Conservation (phyloP, 2,888 invertebrate species). For the Caenorhabditis sp. region DNA sequence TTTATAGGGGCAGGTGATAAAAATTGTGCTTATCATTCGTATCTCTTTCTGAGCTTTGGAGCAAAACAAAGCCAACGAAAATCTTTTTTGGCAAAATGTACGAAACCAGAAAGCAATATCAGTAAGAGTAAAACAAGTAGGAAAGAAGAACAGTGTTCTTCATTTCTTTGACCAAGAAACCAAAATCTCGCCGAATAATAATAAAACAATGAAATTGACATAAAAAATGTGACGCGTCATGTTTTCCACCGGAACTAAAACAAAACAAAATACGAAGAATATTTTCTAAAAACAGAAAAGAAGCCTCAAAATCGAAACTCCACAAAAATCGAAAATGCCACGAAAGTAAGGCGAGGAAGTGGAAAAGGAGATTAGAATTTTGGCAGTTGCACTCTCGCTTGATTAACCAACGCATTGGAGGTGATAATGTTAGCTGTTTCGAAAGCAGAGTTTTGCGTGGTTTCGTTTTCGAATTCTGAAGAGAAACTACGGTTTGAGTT, state of each 20-base stretch:
- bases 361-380: conserved; percentile 1
- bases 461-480: no score
- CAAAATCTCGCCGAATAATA: no score
- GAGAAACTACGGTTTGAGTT: no score
- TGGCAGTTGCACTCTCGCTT: background rate
- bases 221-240: background rate
- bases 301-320: background rate
- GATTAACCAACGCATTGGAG: background rate
- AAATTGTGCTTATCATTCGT: no score
- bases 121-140: no score
- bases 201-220: background rate
- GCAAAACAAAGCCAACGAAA: no score
- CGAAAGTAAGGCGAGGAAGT: background rate
- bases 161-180: no score
- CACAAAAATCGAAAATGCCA: background rate
- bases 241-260: background rate
- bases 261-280: background rate
- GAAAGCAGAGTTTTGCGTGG: background rate
- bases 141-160: no score
- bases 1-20: no score
- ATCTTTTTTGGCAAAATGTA: no score
- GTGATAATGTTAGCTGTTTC: background rate
- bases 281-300: background rate
- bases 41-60: no score
- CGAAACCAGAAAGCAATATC: no score